phyloP scores from a whole-genome alignment of 2,113 vertebrate genomes.

The Hippoglossus stenolepis region DNA sequence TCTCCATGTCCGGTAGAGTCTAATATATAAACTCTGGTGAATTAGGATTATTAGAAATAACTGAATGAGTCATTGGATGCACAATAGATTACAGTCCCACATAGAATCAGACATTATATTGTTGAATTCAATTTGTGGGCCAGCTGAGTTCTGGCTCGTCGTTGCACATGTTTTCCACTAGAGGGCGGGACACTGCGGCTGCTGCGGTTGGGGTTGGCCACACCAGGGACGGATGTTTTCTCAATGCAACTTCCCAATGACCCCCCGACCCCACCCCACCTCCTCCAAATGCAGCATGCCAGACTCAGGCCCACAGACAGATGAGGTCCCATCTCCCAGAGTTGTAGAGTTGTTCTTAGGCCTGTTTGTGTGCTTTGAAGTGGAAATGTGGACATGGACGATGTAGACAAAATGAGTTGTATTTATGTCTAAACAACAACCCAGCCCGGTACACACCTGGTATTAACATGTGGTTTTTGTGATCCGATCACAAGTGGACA shows the following conservation, averaged over 20 bases:
- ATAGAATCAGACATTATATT: constrained; percentile 32
- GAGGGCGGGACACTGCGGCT: constrained; percentile 53
- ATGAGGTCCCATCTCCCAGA: too few relatives aligned
- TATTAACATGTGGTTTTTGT: too few relatives aligned
- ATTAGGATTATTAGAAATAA: not conserved
- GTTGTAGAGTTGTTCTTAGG: too few relatives aligned
- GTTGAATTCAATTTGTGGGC: constrained; percentile 33
- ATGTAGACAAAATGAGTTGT: too few relatives aligned
- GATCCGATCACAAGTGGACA: too few relatives aligned
- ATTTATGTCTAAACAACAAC: too few relatives aligned
- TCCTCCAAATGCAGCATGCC: constrained; percentile 8
- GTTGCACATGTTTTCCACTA: constrained; percentile 67
- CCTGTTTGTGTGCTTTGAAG: too few relatives aligned
- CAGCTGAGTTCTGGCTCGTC: constrained; percentile 37
- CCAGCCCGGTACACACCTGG: too few relatives aligned
- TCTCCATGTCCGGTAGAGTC: too few relatives aligned
- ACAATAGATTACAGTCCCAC: not conserved
- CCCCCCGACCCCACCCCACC: constrained; percentile 17
- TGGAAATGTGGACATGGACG: too few relatives aligned
- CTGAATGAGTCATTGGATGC: not conserved
- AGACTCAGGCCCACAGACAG: too few relatives aligned
- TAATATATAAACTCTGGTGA: not conserved
- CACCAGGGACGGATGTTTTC: constrained; percentile 79
- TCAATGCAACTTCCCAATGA: constrained; percentile 67
- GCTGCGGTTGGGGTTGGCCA: constrained; percentile 52